phyloP scores from a whole-genome alignment of 2,113 vertebrate genomes.

The Collichthys lucidus region DNA sequence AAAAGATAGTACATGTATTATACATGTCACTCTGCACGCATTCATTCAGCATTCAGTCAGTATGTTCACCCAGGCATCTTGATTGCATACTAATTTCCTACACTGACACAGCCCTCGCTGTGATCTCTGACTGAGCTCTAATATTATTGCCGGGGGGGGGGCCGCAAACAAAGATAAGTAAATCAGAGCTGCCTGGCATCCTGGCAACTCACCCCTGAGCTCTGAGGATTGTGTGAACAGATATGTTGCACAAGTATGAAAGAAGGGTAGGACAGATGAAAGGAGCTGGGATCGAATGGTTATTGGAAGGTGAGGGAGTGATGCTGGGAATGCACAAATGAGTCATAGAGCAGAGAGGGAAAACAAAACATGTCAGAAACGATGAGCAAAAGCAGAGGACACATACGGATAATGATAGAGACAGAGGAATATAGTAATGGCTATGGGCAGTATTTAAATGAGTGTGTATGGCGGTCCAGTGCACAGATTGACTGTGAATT shows the following conservation, averaged over 20 bases:
- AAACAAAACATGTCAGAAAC: conserved; percentile 18
- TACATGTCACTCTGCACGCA: conserved; percentile 22
- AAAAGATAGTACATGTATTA: conserved; percentile 40
- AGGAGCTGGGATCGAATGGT: not conserved
- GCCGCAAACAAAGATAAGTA: conserved; percentile 58
- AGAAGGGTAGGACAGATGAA: not conserved
- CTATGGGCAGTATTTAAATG: conserved; percentile 79
- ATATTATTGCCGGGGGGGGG: conserved; percentile 36
- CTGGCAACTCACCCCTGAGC: conserved; percentile 26
- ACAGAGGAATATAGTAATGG: conserved; percentile 52
- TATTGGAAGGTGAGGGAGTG: conserved; percentile 20
- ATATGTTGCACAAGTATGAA: conserved; percentile 21
- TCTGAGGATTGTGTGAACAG: conserved; percentile 2
- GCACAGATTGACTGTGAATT: conserved; percentile 73
- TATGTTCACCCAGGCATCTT: conserved; percentile 34
- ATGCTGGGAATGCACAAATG: conserved; percentile 32
- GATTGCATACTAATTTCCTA: conserved; percentile 48
- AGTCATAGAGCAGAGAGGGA: not conserved
- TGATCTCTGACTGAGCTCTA: conserved; percentile 42
- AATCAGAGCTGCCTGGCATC: conserved; percentile 50
- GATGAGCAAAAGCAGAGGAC: conserved; percentile 33
- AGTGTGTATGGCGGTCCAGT: conserved; percentile 65
- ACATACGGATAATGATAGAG: conserved; percentile 48
- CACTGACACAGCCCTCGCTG: conserved; percentile 38
- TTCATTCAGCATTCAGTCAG: conserved; percentile 53